Evolutionary conservation across 2,888 invertebrate genomes (phyloP).

Genomic region (Kryphioiulus occultus): DNA sequence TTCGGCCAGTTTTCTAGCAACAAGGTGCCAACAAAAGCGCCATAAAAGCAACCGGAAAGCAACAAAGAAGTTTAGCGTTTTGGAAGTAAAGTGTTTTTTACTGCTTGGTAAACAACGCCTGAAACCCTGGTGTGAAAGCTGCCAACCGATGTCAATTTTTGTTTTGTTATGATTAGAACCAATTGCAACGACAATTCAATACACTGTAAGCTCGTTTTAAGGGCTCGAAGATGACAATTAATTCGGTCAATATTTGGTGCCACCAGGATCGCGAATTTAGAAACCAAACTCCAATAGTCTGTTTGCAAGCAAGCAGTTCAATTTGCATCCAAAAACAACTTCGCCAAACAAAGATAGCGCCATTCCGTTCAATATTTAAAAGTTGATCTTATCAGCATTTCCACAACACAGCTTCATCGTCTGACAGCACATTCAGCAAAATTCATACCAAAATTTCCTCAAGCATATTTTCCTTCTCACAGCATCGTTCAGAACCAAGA

Average conservation of each 20-base stretch:
- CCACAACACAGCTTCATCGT: too few relatives aligned
- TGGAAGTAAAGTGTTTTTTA: conserved; percentile 6
- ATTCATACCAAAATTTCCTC: too few relatives aligned
- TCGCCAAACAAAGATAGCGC: too few relatives aligned
- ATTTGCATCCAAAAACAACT: too few relatives aligned
- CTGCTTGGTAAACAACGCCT: background rate
- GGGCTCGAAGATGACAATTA: background rate
- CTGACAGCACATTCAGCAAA: too few relatives aligned
- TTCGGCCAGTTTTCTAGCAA: background rate
- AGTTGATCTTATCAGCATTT: too few relatives aligned
- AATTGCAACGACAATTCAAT: background rate
- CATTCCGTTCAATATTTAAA: too few relatives aligned
- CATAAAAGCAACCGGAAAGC: background rate
- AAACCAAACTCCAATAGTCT: background rate
- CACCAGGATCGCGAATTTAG: background rate
- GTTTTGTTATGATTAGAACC: background rate
- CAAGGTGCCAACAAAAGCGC: conserved; percentile 1
- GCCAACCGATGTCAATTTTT: background rate
- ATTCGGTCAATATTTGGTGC: background rate
- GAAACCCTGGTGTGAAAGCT: background rate
- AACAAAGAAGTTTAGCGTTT: background rate
- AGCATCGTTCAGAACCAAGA: too few relatives aligned
- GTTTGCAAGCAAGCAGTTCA: too few relatives aligned
- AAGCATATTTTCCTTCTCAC: too few relatives aligned
- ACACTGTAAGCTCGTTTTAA: background rate